A percentile compares a stretch with the other conserved stretches of the same genome.
Evolutionary conservation across 2,888 invertebrate species (phyloP).

Genomic region (Eugnorisma glareosa): DNA sequence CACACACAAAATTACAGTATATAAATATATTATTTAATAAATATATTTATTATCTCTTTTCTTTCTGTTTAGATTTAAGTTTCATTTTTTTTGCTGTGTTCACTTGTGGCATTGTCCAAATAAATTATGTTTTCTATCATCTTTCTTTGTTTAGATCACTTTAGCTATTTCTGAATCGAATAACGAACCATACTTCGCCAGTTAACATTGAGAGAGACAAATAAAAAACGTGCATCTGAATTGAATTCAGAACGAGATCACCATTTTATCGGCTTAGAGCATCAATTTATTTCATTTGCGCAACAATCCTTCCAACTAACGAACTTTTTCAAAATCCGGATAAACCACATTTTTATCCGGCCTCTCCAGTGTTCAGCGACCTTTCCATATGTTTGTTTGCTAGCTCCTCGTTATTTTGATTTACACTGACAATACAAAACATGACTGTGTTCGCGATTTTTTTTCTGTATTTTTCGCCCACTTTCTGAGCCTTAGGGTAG

Average conservation of each 20-base stretch:
- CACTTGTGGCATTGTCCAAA: no score
- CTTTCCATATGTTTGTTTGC: constrained; percentile 65
- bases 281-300: constrained; percentile 37
- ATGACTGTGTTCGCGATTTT: constrained; percentile 59
- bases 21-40: no score
- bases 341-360: constrained; percentile 59
- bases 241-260: constrained; percentile 6
- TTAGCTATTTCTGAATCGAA: background rate
- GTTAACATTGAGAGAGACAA: background rate
- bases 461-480: constrained; percentile 60
- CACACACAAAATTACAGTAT: no score
- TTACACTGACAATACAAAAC: constrained; percentile 70
- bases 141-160: no score
- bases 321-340: constrained; percentile 46
- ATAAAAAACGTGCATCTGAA: constrained; percentile 2
- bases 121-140: no score
- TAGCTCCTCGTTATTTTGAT: constrained; percentile 69
- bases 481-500: constrained; percentile 56
- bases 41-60: no score
- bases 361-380: constrained; percentile 52
- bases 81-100: no score
- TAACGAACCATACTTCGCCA: background rate
- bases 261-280: constrained; percentile 23
- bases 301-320: constrained; percentile 37
- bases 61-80: no score